These are phyloP conservation scores for Labrus mixtus DNA, from an alignment of 2,113 vertebrate species.

Conservation along the genomic window DNA sequence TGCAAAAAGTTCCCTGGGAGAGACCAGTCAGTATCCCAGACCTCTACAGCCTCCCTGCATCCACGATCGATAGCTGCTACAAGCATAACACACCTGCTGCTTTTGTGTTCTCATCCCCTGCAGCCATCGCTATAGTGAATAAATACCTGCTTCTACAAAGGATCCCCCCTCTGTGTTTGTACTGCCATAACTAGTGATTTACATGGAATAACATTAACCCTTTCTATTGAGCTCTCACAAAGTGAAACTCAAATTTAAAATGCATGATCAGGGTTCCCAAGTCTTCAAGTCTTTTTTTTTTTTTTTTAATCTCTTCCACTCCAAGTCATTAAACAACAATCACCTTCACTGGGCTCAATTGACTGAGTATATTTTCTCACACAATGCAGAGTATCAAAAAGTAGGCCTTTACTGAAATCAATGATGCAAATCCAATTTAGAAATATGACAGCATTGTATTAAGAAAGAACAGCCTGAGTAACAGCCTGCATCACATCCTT, in stretches of 20 bases:
- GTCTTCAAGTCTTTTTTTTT: too few species aligned
- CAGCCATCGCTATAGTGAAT: too few species aligned
- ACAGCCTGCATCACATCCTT: not conserved
- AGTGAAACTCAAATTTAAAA: not conserved
- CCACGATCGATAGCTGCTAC: too few species aligned
- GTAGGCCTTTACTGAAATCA: conserved; percentile 20
- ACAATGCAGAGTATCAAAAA: not conserved
- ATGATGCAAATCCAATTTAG: conserved; percentile 35
- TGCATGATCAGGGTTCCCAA: not conserved
- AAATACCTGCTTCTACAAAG: too few species aligned
- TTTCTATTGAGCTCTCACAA: not conserved
- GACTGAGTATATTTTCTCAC: not conserved
- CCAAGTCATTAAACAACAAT: not conserved
- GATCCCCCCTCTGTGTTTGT: too few species aligned
- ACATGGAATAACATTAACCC: too few species aligned
- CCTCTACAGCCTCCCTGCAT: too few species aligned
- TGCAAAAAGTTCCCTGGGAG: too few species aligned
- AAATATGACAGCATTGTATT: conserved; percentile 17
- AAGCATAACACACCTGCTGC: too few species aligned
- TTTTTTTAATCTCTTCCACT: not conserved
- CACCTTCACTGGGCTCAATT: not conserved
- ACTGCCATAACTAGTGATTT: too few species aligned
- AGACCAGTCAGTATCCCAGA: too few species aligned
- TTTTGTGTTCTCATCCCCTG: too few species aligned
- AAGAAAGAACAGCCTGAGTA: not conserved